Percentiles rank a stretch among this genome's conserved stretches.
phyloP scores from a whole-genome alignment of 2,113 vertebrate species.

The Crypturellus undulatus region DNA sequence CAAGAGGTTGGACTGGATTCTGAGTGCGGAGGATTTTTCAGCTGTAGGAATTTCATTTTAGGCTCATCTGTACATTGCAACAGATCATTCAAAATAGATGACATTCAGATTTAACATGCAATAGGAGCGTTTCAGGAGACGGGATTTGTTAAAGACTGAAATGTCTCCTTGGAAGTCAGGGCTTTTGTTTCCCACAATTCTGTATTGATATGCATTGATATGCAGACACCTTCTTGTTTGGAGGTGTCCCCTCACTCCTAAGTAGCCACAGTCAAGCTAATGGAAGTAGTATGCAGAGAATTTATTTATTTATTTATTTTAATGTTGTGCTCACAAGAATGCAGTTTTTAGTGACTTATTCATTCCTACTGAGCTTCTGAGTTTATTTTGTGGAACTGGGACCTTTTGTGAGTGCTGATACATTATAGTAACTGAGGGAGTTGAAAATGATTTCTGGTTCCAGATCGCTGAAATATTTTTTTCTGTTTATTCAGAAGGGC shows the following conservation, averaged over 20 bases:
- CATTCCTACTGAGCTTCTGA: background rate
- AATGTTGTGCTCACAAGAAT: background rate
- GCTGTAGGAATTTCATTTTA: background rate
- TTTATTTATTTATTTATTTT: background rate
- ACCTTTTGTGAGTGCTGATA: background rate
- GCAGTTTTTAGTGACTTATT: background rate
- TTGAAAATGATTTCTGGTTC: background rate
- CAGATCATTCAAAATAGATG: background rate
- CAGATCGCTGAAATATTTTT: background rate
- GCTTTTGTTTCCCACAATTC: background rate
- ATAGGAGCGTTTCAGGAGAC: background rate
- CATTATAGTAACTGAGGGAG: background rate
- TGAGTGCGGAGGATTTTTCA: background rate
- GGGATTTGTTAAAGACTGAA: background rate
- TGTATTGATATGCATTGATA: background rate
- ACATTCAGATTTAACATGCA: background rate
- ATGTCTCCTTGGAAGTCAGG: background rate
- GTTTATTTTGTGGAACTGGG: background rate
- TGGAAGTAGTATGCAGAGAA: background rate
- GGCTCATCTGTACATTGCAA: background rate
- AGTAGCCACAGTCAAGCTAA: background rate
- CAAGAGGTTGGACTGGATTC: rapidly evolving
- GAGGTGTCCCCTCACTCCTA: background rate
- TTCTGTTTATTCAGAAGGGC: background rate
- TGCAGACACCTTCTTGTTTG: background rate